Evolutionary conservation across 2,797 vertebrate genomes (phyloP).

Genomic region (Nothura maculosa): DNA sequence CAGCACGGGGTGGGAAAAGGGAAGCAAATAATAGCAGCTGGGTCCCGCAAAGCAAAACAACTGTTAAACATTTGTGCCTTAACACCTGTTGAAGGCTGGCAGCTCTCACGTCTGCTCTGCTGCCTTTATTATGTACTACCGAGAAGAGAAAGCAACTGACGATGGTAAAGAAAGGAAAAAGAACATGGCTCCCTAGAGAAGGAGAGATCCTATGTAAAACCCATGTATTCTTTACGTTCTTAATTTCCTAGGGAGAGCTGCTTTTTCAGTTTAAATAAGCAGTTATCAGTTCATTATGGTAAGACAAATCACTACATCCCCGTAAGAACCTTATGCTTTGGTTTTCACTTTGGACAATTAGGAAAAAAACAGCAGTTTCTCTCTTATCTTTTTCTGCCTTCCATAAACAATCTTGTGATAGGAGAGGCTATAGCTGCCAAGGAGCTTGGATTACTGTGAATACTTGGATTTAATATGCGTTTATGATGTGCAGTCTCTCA

Average conservation of each 20-base stretch:
- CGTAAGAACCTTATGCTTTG: neutral
- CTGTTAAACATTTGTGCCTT: constrained; percentile 7
- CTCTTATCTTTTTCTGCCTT: neutral
- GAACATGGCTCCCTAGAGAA: neutral
- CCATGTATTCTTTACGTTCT: neutral
- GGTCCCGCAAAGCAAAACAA: neutral
- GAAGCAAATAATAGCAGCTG: constrained; percentile 12
- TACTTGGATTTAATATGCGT: neutral
- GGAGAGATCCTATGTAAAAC: neutral
- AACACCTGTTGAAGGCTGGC: neutral
- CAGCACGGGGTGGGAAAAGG: neutral
- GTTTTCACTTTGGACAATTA: neutral
- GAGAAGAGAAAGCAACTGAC: neutral
- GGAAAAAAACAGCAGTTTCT: neutral
- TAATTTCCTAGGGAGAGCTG: neutral
- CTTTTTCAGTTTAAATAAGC: neutral
- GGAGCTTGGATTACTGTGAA: neutral
- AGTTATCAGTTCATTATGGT: neutral
- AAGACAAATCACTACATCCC: neutral
- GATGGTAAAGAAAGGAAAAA: neutral
- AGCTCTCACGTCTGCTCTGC: neutral
- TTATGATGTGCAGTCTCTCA: neutral
- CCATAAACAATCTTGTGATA: neutral
- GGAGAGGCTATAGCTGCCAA: neutral
- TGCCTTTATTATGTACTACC: neutral